phyloP scores from a whole-genome alignment of 2,113 vertebrate species.

The Acrocephalus kingi region DNA sequence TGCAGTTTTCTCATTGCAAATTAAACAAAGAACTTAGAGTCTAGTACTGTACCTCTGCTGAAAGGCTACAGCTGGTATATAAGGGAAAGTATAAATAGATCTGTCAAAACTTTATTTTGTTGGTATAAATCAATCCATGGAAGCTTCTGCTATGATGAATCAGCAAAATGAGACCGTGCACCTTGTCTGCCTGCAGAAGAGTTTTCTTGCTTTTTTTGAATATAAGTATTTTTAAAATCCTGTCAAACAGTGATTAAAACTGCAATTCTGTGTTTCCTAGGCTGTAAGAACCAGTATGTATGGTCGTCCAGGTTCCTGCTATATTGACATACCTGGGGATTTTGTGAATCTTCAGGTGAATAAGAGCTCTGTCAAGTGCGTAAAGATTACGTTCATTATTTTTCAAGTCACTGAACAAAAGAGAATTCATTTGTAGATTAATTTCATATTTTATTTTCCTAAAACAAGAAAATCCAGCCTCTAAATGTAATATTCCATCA shows the following conservation, averaged over 20 bases:
- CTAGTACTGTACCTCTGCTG: neutral
- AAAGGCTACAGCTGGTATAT: neutral
- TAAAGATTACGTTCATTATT: neutral
- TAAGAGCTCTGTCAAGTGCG: slow-evolving; percentile 82
- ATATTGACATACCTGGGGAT: slow-evolving; percentile 93
- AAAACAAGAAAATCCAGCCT: neutral
- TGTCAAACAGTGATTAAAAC: neutral
- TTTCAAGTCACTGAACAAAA: neutral
- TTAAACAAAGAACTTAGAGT: neutral
- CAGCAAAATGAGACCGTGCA: neutral
- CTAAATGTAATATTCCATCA: neutral
- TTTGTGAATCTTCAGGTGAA: slow-evolving; percentile 86
- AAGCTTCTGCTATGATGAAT: neutral
- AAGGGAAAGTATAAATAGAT: neutral
- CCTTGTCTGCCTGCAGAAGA: neutral
- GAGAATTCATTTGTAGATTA: neutral
- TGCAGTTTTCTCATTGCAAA: neutral
- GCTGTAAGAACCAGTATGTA: slow-evolving; percentile 91
- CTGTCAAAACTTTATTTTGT: neutral
- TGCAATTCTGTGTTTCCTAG: slow-evolving; percentile 61
- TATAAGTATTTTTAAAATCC: neutral
- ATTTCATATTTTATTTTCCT: neutral
- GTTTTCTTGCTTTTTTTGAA: neutral
- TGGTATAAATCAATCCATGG: neutral
- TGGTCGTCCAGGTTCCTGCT: slow-evolving; percentile 92